Conservation (phyloP, 2,888 invertebrate species). For the Iselma pallidipennis region DNA sequence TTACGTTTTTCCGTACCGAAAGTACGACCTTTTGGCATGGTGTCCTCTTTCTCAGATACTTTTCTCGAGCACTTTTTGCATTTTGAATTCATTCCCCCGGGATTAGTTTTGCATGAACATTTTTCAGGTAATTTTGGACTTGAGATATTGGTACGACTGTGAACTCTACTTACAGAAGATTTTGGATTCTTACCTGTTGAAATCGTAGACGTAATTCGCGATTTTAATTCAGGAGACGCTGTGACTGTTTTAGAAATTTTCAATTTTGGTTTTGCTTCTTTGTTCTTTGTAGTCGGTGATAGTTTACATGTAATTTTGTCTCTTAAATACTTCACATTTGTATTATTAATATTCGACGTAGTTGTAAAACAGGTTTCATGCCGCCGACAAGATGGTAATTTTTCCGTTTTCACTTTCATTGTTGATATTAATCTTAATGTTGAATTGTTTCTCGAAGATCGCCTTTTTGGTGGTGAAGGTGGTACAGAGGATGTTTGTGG, state of each 20-base stretch:
- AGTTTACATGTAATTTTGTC: conserved; percentile 67
- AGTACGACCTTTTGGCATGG: conserved; percentile 51
- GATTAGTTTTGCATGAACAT: conserved; percentile 26
- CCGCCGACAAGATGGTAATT: conserved; percentile 47
- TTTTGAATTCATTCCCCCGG: conserved; percentile 21
- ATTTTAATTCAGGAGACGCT: conserved; percentile 48
- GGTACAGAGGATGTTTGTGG: conserved; percentile 44
- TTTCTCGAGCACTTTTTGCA: conserved; percentile 25
- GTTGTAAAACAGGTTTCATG: conserved; percentile 60
- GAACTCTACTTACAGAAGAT: conserved; percentile 56
- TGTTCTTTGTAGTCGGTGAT: conserved; percentile 49
- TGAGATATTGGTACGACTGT: conserved; percentile 43
- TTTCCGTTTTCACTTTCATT: conserved; percentile 53
- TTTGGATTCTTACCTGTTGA: conserved; percentile 49
- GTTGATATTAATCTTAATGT: conserved; percentile 68
- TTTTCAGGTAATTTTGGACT: not conserved
- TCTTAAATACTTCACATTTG: conserved; percentile 65
- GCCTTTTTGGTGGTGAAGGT: conserved; percentile 75
- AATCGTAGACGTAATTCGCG: conserved; percentile 50
- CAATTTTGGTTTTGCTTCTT: conserved; percentile 38
- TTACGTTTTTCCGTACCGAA: conserved; percentile 62
- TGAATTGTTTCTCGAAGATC: conserved; percentile 74
- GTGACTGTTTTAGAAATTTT: conserved; percentile 47
- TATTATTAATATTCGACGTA: conserved; percentile 48
- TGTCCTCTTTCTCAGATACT: conserved; percentile 31